Base-by-base conservation (phyloP, 2,113 vertebrate genomes). In the Entosphenus tridentatus region DNA sequence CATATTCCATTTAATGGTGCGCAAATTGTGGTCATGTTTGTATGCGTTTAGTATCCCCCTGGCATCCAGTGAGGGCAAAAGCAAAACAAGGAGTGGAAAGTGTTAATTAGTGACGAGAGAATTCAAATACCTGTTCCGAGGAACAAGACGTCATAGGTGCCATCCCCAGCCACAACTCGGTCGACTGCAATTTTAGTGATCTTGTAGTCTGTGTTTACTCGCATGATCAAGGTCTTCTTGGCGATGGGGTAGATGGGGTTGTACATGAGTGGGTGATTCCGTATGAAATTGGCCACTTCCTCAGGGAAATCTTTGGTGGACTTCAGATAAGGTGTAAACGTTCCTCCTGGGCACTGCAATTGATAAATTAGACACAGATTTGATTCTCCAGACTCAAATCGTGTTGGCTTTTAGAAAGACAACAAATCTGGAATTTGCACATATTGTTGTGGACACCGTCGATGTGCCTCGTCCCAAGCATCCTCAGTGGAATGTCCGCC, bases 201-300 rank as follows among this genome's bases (percentile, higher is more conserved):
- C 72, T 79, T 87, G 73, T 96, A 98, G 79, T 90, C 85, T 57
- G 87, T 84, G 0, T 91, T 95, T 18, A 86, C 95, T 73, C 93
- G 85, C 68, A 96, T 86, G 75, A 96, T 88, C 69, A 98, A 85
- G 1, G 91, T 90, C 79, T 82, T 87, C 80, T 89, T 91, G 81
- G 96, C 89, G 57, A 91, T 83, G 2, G 91, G 93, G 78, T 96
- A 96, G 68, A 96, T 78, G 0, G 86, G 76, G 11, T 96, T 91
- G 84, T 87, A 86, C 93, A 98, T 98, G 77, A 90, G 87, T 0
- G 93, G 93, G 78, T 98, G 93, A 2, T 86, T 78, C 3, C 93
- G 83, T 89, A 96, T 98, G 82, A 96, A 98, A 83, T 93, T 98
- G 78, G 96, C 96, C 62, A 98, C 93, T 74, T 98, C 93, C 1